These are phyloP conservation scores for Orthonyx spaldingii DNA, from an alignment of 2,113 vertebrate species.

Conservation along the genomic window DNA sequence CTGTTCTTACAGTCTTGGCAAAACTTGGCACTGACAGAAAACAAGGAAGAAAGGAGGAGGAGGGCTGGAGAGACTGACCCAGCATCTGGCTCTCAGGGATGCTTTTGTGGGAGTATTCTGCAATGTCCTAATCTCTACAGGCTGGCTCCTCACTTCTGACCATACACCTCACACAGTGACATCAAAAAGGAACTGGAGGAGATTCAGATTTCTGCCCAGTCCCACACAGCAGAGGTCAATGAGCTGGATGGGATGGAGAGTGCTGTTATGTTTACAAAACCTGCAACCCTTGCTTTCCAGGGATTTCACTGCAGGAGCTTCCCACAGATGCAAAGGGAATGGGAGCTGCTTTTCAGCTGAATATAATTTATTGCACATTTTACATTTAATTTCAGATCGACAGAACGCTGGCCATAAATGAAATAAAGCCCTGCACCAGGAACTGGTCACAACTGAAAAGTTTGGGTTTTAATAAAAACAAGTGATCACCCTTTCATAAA, in stretches of 20 bases:
- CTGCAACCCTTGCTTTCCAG: not conserved
- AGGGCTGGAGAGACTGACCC: not conserved
- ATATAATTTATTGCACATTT: conserved; percentile 10
- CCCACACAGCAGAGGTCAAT: not conserved
- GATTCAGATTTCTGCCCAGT: not conserved
- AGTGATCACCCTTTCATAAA: not conserved
- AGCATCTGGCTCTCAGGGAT: not conserved
- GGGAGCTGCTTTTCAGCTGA: not conserved
- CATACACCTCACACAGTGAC: not conserved
- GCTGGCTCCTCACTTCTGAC: not conserved
- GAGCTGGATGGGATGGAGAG: not conserved
- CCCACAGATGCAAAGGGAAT: not conserved
- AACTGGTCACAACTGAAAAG: not conserved
- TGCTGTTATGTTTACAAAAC: not conserved
- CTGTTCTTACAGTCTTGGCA: not conserved
- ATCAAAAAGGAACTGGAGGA: not conserved
- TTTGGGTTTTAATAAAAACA: not conserved
- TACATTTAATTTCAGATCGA: not conserved
- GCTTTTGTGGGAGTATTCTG: not conserved
- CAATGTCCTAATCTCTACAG: not conserved
- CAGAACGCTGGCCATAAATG: not conserved
- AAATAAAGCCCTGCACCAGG: not conserved
- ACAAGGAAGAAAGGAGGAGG: not conserved
- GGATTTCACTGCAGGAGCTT: not conserved
- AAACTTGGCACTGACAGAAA: not conserved